Evolutionary conservation across 2,888 invertebrate genomes (phyloP), one percentile per base, ranked within the genome.

Genomic region (Pardosa pseudoannulata): DNA sequence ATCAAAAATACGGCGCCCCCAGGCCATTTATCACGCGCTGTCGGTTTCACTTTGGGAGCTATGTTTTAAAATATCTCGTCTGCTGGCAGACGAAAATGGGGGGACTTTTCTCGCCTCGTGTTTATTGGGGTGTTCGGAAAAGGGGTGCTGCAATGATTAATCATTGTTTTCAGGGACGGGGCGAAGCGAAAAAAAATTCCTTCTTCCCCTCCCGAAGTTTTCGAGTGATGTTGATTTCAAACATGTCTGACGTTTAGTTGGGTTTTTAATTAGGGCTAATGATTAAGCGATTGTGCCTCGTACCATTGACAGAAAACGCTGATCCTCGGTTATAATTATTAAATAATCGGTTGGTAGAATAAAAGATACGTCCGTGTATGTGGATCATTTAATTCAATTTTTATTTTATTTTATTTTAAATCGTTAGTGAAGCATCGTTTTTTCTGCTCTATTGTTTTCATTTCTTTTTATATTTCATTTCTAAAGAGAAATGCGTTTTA

Each of bases 11-110:
- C 73, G 41, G 46, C 65, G 56, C 19, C 56, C 56, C 11, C 46
- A 11, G 19, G 73, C 50, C 65, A 85, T 85, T 85, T 85, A 85
- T 85, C 83, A 78, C 28, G 23, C 13, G 3, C 72, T 71, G 64
- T 50, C 41, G 46, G 41, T 50, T 75, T 79, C 71, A 64, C 29
- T 79, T 79, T 72, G 71, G 79, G 71, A 41, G 64, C 50, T 65
- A 36, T 28, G 78, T 78, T 78, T 76, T 78, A 68, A 78, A 78
- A 78, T 67, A 67, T 67, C 16, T 13, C 67, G 32, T 19, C 28
- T 65, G 16, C 65, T 65, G 32, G n/a, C 32, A 13, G 36, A 32
- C 32, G 67, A 28, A n/a, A 32, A 19, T n/a, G 65, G n/a, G 36
- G 32, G 23, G n/a, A 16, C 19, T 74, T 64, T 74, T 74, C 39